Conservation (phyloP, 2,113 vertebrate species). For the Platichthys stellatus region DNA sequence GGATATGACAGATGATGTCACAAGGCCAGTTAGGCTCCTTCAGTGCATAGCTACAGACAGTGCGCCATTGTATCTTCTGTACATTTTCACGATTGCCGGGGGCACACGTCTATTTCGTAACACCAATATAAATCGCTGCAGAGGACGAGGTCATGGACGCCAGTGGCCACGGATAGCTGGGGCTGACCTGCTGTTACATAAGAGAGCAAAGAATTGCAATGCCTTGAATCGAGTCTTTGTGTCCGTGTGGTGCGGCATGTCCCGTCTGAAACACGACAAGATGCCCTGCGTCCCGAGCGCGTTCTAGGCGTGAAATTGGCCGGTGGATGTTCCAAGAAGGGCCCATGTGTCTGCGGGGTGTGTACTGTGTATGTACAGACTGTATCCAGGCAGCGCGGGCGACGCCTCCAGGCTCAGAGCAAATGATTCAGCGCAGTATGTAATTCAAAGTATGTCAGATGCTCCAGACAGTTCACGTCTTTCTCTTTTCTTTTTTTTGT, state of each 20-base stretch:
- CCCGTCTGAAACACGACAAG: slow-evolving; percentile 25
- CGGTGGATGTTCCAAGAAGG: slow-evolving; percentile 35
- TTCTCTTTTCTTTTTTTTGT: background rate
- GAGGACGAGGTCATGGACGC: slow-evolving; percentile 63
- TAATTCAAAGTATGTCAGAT: slow-evolving; percentile 29
- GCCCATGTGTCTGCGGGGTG: slow-evolving; percentile 30
- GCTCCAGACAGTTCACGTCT: slow-evolving; percentile 8
- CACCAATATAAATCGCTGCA: slow-evolving; percentile 49
- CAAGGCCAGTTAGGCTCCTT: background rate
- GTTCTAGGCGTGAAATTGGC: slow-evolving; percentile 56
- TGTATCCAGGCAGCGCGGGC: background rate
- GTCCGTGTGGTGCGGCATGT: slow-evolving; percentile 29
- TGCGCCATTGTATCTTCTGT: slow-evolving; percentile 42
- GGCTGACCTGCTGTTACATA: slow-evolving; percentile 63
- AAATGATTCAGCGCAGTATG: slow-evolving; percentile 16
- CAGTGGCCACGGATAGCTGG: slow-evolving; percentile 51
- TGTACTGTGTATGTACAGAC: slow-evolving; percentile 10
- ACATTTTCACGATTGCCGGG: slow-evolving; percentile 30
- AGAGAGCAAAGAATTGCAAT: slow-evolving; percentile 29
- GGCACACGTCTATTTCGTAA: slow-evolving; percentile 53
- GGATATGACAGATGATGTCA: background rate
- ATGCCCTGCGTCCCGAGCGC: slow-evolving; percentile 18
- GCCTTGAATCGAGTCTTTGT: slow-evolving; percentile 76
- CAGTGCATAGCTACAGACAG: slow-evolving; percentile 20
- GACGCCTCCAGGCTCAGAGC: slow-evolving; percentile 19